Conservation (phyloP, 2,888 invertebrate species). For the Plebejus anna region DNA sequence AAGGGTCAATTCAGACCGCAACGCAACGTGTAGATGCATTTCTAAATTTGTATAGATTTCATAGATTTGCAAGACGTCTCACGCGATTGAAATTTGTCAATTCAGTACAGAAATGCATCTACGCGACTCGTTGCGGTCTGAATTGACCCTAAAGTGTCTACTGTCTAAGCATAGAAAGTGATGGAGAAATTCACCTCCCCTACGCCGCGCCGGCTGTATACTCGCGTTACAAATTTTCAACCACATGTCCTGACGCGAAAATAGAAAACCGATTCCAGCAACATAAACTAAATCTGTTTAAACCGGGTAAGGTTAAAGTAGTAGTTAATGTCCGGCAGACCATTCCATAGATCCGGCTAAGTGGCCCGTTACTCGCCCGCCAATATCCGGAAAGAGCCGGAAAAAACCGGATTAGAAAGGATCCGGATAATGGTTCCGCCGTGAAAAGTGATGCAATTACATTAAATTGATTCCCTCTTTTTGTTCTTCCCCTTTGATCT, state of each 20-base stretch:
- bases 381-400: slow-evolving; percentile 71
- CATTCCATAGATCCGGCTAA: slow-evolving; percentile 68
- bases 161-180: too few species aligned
- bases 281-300: slow-evolving; percentile 64
- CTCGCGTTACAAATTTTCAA: not conserved
- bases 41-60: too few species aligned
- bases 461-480: slow-evolving; percentile 58
- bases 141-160: too few species aligned
- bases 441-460: slow-evolving; percentile 73
- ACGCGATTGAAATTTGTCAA: too few species aligned
- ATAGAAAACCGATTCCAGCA: slow-evolving; percentile 23
- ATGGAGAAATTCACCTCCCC: too few species aligned
- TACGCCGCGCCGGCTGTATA: too few species aligned
- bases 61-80: too few species aligned
- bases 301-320: slow-evolving; percentile 64
- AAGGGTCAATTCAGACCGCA: too few species aligned
- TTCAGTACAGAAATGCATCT: too few species aligned
- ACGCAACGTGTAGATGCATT: too few species aligned
- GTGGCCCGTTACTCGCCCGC: slow-evolving; percentile 65
- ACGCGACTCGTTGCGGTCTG: too few species aligned
- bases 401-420: slow-evolving; percentile 70
- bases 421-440: slow-evolving; percentile 60
- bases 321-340: slow-evolving; percentile 62
- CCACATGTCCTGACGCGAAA: not conserved
- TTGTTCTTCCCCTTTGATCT: slow-evolving; percentile 53